Conservation (phyloP, 2,797 vertebrate species). For the Catamblyrhynchus diadema region DNA sequence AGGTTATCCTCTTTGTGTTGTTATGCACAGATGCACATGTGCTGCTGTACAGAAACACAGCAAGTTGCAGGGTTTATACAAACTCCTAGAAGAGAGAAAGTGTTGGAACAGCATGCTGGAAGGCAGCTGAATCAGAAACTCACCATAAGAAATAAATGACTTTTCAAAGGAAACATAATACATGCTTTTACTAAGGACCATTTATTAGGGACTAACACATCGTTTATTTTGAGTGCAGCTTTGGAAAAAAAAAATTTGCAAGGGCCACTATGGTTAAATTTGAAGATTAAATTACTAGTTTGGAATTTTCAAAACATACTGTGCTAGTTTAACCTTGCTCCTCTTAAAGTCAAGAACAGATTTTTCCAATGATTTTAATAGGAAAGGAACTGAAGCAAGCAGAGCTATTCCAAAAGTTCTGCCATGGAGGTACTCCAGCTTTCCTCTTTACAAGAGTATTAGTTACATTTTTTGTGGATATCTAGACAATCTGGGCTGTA, state of each 20-base stretch:
- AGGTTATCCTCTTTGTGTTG: background rate
- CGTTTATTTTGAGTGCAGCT: slow-evolving; percentile 37
- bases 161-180: slow-evolving; percentile 36
- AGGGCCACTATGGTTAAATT: slow-evolving; percentile 13
- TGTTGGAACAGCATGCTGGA: background rate
- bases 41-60: background rate
- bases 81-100: background rate
- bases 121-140: slow-evolving; percentile 18
- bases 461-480: background rate
- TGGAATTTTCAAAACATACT: slow-evolving; percentile 36
- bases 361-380: slow-evolving; percentile 33
- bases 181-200: slow-evolving; percentile 16
- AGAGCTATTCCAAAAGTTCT: background rate
- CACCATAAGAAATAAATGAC: background rate
- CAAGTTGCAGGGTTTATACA: background rate
- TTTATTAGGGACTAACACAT: slow-evolving; percentile 57
- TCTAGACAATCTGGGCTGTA: background rate
- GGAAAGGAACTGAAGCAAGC: background rate
- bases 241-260: slow-evolving; percentile 10
- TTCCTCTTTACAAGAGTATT: background rate
- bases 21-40: background rate
- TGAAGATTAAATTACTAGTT: slow-evolving; percentile 24
- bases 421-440: background rate
- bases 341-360: slow-evolving; percentile 1
- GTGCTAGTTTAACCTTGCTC: slow-evolving; percentile 21